A percentile compares a stretch with the other conserved stretches of the same genome.
Conservation (phyloP, 2,113 vertebrate species). For the Pterophyllum scalare region DNA sequence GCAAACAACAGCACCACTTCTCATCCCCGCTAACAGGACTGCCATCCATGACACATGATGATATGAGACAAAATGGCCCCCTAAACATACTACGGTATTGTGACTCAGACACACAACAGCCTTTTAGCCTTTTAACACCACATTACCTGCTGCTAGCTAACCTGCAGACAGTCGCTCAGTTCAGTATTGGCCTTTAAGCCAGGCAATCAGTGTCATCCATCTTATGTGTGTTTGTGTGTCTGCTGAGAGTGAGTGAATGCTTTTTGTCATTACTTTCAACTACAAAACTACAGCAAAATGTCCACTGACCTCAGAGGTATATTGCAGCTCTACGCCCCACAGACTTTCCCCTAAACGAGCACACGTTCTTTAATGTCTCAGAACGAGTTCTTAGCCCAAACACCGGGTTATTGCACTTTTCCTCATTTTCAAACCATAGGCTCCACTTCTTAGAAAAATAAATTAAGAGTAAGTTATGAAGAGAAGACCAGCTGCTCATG, state of each 20-base stretch:
- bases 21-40: slow-evolving; percentile 55
- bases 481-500: background rate
- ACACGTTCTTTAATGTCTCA: background rate
- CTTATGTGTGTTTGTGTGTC: background rate
- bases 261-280: background rate
- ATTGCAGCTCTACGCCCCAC: background rate
- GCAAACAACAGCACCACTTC: slow-evolving; percentile 61
- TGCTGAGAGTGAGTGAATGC: background rate
- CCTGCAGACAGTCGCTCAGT: background rate
- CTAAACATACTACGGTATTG: slow-evolving; percentile 55
- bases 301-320: background rate
- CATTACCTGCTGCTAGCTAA: slow-evolving; percentile 16
- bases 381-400: background rate
- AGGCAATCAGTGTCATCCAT: background rate
- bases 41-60: slow-evolving; percentile 62
- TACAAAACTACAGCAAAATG: background rate
- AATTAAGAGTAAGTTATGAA: background rate
- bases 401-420: background rate
- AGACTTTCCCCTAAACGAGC: background rate
- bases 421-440: background rate
- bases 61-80: slow-evolving; percentile 77
- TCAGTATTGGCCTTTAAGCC: background rate
- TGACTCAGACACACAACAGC: slow-evolving; percentile 43
- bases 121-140: background rate
- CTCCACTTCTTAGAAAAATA: background rate